Evolutionary conservation across 2,888 invertebrate genomes (phyloP), one percentile per base, ranked within the genome.

Genomic region (Platynereis dumerilii): DNA sequence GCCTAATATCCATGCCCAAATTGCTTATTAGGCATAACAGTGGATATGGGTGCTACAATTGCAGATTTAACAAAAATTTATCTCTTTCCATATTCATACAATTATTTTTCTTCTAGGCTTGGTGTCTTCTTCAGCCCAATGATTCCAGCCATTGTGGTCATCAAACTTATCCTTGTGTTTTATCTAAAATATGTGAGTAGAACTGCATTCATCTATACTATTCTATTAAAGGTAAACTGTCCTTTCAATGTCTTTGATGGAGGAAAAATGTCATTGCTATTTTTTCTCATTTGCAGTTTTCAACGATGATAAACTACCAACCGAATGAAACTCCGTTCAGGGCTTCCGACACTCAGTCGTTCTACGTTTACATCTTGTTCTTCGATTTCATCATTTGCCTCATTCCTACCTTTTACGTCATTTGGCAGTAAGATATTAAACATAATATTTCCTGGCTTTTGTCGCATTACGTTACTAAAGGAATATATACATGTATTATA

Each of bases 311-410:
- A 48, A 73, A 71, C 58, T 76, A 76, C 48, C 71, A 71, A 0
- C 76, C 77, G 0, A 66, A 75, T 29, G 69, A 76, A 57, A 69
- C 70, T 22, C 78, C 78, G 1, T 75, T 74, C 68, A 67, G 72
- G 48, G 75, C 77, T 7, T 76, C 78, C 17, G 68, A 75, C 28
- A 75, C 76, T 12, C 78, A 78, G 61, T 69, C 73, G 1, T 78
- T 80, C 75, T 80, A 79, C 67, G 78, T 78, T 72, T 63, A 76
- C 28, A 75, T 79, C n/a, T 69, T 80, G 28, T 71, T 80, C 67
- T 42, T 74, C 3, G 75, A 78, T 2, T 80, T 75, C 71, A 76
- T 76, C 69, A 68, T 78, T 57, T 76, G 76, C 56, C 74, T 76
- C 64, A 42, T 80, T 28, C 80, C 80, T n/a, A 73, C 79, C 3